A percentile compares a stretch with the other conserved stretches of the same genome.
Evolutionary conservation across 1,140 invertebrate genomes (phyloP).

Genomic region (Orius insidiosus): DNA sequence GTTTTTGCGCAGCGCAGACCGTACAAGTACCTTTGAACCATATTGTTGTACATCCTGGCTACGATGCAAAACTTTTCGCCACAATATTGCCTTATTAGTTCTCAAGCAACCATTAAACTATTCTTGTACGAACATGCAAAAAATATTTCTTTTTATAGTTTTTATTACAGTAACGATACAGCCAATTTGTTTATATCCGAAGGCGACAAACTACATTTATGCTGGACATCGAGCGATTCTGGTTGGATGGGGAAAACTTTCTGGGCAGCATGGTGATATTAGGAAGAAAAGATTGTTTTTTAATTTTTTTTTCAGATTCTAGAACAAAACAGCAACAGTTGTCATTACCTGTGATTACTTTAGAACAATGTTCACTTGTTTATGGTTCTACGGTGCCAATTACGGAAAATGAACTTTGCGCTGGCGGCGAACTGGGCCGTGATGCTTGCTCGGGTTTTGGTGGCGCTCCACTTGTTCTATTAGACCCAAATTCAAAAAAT

Average conservation of each 20-base stretch:
- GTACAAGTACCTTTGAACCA: slow-evolving; percentile 46
- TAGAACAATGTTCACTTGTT: slow-evolving; percentile 32
- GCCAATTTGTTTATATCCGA: slow-evolving; percentile 28
- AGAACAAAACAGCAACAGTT: slow-evolving; percentile 28
- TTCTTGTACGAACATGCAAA: slow-evolving; percentile 34
- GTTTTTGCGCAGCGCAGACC: slow-evolving; percentile 42
- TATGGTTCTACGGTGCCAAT: slow-evolving; percentile 36
- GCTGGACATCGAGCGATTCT: slow-evolving; percentile 28
- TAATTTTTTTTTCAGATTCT: slow-evolving; percentile 12
- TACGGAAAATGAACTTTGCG: slow-evolving; percentile 40
- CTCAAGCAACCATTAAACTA: slow-evolving; percentile 44
- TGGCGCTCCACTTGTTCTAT: slow-evolving; percentile 41
- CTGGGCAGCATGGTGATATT: slow-evolving; percentile 23
- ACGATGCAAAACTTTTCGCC: slow-evolving; percentile 44
- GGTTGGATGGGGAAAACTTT: slow-evolving; percentile 33
- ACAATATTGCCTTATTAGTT: slow-evolving; percentile 48
- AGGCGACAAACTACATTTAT: slow-evolving; percentile 6
- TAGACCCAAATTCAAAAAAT: slow-evolving; percentile 14
- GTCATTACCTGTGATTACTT: slow-evolving; percentile 32
- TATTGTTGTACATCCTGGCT: slow-evolving; percentile 47
- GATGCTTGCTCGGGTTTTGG: slow-evolving; percentile 54
- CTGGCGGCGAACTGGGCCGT: slow-evolving; percentile 40
- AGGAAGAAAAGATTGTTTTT: not conserved
- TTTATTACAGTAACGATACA: slow-evolving; percentile 30
- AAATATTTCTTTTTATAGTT: not conserved